These are phyloP conservation scores for Sphaerodactylus townsendi DNA, from an alignment of 2,113 vertebrate species.

Conservation along the genomic window DNA sequence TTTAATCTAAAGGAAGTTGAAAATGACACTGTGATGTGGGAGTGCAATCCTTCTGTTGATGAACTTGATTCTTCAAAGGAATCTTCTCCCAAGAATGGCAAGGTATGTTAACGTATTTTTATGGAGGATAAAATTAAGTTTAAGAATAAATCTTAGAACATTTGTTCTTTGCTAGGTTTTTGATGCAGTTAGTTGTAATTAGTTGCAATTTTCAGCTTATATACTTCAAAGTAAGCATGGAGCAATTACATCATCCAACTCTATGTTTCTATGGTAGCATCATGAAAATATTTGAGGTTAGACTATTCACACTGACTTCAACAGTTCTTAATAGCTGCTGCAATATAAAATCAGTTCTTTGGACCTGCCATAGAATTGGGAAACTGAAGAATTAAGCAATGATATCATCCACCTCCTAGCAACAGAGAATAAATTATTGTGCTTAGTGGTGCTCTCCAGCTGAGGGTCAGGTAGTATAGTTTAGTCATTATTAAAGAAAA, in stretches of 20 bases:
- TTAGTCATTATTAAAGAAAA: too few species aligned
- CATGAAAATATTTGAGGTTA: not conserved
- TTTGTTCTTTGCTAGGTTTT: not conserved
- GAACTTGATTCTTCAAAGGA: slow-evolving; percentile 65
- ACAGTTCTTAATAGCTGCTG: not conserved
- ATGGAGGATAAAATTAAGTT: not conserved
- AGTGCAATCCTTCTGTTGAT: slow-evolving; percentile 63
- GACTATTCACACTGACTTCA: not conserved
- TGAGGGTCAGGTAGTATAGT: too few species aligned
- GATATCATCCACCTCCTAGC: not conserved
- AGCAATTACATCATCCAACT: not conserved
- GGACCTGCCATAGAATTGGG: too few species aligned
- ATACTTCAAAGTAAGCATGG: not conserved
- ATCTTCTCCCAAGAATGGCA: slow-evolving; percentile 67
- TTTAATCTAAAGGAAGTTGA: slow-evolving; percentile 81
- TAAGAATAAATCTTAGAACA: not conserved
- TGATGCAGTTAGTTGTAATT: not conserved
- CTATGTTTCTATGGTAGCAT: too few species aligned
- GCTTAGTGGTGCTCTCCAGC: too few species aligned
- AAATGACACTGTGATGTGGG: slow-evolving; percentile 79
- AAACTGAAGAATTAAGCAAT: not conserved
- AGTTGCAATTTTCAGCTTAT: not conserved
- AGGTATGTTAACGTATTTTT: slow-evolving; percentile 71
- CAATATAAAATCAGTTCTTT: not conserved
- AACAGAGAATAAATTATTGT: not conserved